phyloP scores from a whole-genome alignment of 2,888 invertebrate genomes.

The Globia sparganii region DNA sequence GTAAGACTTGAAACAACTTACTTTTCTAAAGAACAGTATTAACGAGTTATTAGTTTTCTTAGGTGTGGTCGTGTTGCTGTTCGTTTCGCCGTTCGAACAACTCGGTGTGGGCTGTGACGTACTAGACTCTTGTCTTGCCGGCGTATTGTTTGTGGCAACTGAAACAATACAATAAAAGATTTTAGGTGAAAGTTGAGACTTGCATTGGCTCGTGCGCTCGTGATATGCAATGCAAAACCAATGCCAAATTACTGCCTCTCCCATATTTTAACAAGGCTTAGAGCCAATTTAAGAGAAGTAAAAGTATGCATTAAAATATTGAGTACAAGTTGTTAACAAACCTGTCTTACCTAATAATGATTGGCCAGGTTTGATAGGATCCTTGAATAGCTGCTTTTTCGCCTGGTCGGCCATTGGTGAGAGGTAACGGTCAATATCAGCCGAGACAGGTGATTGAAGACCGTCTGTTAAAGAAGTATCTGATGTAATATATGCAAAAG shows the following conservation, averaged over 20 bases:
- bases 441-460: conserved; percentile 90
- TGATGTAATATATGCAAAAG: neutral
- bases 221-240: neutral
- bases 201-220: too few relatives aligned
- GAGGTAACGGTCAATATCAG: conserved; percentile 92
- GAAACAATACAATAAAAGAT: conserved; percentile 49
- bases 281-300: neutral
- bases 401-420: conserved; percentile 91
- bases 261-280: neutral
- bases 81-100: conserved; percentile 69
- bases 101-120: conserved; percentile 68
- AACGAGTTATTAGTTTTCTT: conserved; percentile 85
- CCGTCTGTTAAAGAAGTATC: conserved; percentile 71
- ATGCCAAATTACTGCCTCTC: neutral
- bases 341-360: conserved; percentile 84
- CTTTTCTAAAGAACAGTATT: conserved; percentile 96
- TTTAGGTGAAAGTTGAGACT: neutral
- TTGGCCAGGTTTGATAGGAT: conserved; percentile 90
- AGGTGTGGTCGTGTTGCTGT: conserved; percentile 78
- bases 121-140: conserved; percentile 66
- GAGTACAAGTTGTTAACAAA: neutral
- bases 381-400: conserved; percentile 89
- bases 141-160: conserved; percentile 77
- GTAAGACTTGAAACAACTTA: conserved; percentile 75
- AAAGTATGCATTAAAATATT: neutral